Conservation (phyloP, 2,797 vertebrate genomes). For the Scomberomorus guttatus region DNA sequence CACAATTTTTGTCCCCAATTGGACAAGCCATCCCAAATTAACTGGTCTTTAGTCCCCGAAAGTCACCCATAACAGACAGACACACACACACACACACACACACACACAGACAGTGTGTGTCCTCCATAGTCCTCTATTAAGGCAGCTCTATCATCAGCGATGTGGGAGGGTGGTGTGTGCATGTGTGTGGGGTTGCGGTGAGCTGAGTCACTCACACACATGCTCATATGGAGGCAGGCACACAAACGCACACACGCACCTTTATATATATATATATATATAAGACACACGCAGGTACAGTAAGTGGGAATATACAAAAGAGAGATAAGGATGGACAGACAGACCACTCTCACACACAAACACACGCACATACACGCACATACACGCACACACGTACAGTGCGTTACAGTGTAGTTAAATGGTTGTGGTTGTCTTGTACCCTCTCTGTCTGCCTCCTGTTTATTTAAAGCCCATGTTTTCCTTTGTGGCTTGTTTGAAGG, state of each 20-base stretch:
- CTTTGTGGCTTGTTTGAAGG: conserved; percentile 72
- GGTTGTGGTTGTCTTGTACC: conserved; percentile 37
- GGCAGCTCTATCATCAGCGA: conserved; percentile 41
- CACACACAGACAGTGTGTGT: background rate
- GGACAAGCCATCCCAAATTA: no score
- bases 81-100: background rate
- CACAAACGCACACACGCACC: conserved; percentile 2
- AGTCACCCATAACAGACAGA: no score
- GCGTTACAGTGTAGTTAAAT: conserved; percentile 45
- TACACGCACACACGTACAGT: conserved; percentile 12
- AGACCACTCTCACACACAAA: conserved; percentile 10
- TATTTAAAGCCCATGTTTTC: conserved; percentile 72
- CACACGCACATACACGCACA: conserved; percentile 7
- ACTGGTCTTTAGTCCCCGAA: no score
- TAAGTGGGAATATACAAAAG: background rate
- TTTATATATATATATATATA: no score
- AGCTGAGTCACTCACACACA: conserved; percentile 59
- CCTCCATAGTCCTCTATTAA: conserved; percentile 35
- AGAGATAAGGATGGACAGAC: conserved; percentile 32
- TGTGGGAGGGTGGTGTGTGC: conserved; percentile 54
- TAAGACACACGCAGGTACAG: conserved; percentile 5
- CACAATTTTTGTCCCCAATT: no score
- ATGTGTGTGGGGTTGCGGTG: conserved; percentile 33
- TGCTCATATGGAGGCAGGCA: conserved; percentile 32
- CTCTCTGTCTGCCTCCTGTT: conserved; percentile 71